A percentile compares a stretch with the other conserved stretches of the same genome.
Conservation (phyloP, 1,140 invertebrate genomes). For the Tenebrio molitor region DNA sequence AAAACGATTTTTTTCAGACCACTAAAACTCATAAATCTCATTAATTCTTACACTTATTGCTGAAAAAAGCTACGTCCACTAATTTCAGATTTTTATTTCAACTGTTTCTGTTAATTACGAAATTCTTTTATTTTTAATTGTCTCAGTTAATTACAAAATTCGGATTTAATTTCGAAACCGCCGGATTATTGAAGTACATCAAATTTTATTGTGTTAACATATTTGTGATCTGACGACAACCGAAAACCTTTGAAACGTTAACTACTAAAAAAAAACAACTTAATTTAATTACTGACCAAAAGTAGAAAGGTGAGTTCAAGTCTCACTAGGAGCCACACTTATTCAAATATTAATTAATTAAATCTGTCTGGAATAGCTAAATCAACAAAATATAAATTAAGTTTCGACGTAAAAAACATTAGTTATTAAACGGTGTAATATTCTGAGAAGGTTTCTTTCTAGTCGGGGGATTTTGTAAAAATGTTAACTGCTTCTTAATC, state of each 20-base stretch:
- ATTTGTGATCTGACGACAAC: background rate
- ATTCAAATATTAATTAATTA: conserved; percentile 22
- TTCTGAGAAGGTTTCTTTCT: background rate
- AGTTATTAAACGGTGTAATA: background rate
- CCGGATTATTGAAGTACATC: too few relatives aligned
- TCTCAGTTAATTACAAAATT: too few relatives aligned
- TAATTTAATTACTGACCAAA: conserved; percentile 18
- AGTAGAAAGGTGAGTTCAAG: conserved; percentile 13
- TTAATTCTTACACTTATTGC: too few relatives aligned
- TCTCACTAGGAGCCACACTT: conserved; percentile 21
- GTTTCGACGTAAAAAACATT: background rate
- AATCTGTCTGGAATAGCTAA: conserved; percentile 1
- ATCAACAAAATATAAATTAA: conserved; percentile 26
- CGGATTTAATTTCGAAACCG: too few relatives aligned
- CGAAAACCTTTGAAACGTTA: background rate
- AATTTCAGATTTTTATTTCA: too few relatives aligned
- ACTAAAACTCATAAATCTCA: too few relatives aligned
- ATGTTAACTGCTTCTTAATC: background rate
- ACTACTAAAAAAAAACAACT: background rate
- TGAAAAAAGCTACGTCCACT: too few relatives aligned
- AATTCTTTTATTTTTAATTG: too few relatives aligned
- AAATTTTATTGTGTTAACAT: background rate
- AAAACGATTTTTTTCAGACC: too few relatives aligned
- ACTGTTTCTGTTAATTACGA: too few relatives aligned
- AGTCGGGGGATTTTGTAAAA: background rate